Evolutionary conservation across 2,797 vertebrate species (phyloP).

Genomic region (Acanthornis magna): DNA sequence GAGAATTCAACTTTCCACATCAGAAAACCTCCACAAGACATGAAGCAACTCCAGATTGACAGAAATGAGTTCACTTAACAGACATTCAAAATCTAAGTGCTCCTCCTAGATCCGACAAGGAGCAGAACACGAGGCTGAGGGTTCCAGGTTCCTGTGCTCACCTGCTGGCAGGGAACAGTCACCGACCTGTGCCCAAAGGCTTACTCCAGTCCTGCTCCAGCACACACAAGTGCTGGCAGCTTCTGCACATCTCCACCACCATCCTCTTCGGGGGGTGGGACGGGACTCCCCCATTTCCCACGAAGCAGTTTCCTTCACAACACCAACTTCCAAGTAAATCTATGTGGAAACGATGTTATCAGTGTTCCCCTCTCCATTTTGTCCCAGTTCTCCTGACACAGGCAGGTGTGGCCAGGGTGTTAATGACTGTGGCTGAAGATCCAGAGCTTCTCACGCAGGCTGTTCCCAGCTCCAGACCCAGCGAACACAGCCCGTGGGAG

Average conservation of each 20-base stretch:
- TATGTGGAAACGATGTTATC: rapidly evolving
- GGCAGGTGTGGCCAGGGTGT: neutral
- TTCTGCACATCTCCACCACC: neutral
- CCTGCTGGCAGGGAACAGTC: neutral
- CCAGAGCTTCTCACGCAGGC: neutral
- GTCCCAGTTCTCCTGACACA: neutral
- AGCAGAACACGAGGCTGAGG: rapidly evolving
- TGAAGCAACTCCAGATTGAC: neutral
- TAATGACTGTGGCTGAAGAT: neutral
- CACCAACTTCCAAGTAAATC: neutral
- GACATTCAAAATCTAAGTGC: neutral
- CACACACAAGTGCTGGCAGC: neutral
- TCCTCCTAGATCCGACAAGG: neutral
- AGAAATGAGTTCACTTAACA: neutral
- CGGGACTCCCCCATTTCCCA: neutral
- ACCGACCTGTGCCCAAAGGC: neutral
- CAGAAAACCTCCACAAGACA: neutral
- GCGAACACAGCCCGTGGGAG: neutral
- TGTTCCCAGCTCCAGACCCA: neutral
- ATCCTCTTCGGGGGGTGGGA: neutral
- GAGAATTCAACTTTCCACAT: neutral
- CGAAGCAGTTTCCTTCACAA: neutral
- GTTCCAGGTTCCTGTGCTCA: neutral
- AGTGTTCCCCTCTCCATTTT: neutral
- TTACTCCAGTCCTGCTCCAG: neutral